Base-by-base conservation (phyloP, 2,797 vertebrate genomes). In the Acrossocheilus wenchowensis region DNA sequence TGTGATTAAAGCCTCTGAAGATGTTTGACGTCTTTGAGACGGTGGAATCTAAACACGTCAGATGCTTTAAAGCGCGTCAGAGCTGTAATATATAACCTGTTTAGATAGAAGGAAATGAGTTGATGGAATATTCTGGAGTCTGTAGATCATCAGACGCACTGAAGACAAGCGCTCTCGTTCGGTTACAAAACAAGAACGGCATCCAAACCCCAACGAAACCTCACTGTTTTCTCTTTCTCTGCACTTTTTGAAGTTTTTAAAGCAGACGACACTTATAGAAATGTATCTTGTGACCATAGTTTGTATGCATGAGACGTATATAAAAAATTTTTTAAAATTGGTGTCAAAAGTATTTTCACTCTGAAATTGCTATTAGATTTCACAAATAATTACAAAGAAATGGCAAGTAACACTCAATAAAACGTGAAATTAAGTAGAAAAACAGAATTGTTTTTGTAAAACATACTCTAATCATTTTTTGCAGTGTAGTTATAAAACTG, bases 121-220 rank as follows among this genome's bases (percentile, higher is more conserved):
- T 78, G 36, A 9, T n/a, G 6, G 80, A 69, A 41, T 75, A 0
- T 34, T 86, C 26, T 75, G 73, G 48, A 75, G 73, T 52, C 30
- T 77, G 74, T 36, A 77, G 74, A 54, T 77, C 74, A 54, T 54
- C 74, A 77, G 48, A 73, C 6, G 14, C 23, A 4, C 23, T 73
- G 71, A 45, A 73, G 41, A 73, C 71, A 26, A 48, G 34, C 30
- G 10, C 26, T 30, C 12, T 30, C 62, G 34, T 34, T 66, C 26
- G 7, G 54, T 57, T 57, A 23, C 21, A 9, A 9, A 57, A 54
- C 52, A 7, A 54, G 52, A 54, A 19, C 52, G 8, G n/a, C n/a
- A 64, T 64, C 11, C 60, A 30, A 30, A 15, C 11, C n/a, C n/a
- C 1, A 26, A 64, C 26, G 1, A 64, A 14, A 66, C 62, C 26